phyloP scores from a whole-genome alignment of 2,888 invertebrate species.

The Harmothoe impar region DNA sequence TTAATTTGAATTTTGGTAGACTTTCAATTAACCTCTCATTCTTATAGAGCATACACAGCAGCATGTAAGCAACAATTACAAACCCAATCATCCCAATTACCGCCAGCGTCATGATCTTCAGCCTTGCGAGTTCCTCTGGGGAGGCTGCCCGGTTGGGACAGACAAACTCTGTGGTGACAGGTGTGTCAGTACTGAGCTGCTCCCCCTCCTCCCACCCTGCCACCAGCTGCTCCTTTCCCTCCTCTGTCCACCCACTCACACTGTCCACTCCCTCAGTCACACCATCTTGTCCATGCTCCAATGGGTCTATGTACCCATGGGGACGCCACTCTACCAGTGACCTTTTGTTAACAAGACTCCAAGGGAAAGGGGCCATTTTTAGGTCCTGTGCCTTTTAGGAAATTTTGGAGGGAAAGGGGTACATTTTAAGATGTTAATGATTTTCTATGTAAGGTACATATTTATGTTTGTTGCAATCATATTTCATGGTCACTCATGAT shows the following conservation, averaged over 20 bases:
- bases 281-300: too few species aligned
- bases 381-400: too few species aligned
- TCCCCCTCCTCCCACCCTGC: background rate
- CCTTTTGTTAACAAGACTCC: too few species aligned
- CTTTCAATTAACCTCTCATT: constrained; percentile 41
- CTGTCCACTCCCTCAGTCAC: background rate
- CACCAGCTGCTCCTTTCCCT: background rate
- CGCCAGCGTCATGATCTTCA: constrained; percentile 34
- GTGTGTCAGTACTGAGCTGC: background rate
- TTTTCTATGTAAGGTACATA: too few species aligned
- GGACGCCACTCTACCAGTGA: too few species aligned
- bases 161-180: background rate
- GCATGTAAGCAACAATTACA: constrained; percentile 31
- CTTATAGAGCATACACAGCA: constrained; percentile 59
- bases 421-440: too few species aligned
- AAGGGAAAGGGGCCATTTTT: too few species aligned
- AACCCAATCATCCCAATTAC: constrained; percentile 29
- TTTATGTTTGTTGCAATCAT: too few species aligned
- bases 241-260: background rate
- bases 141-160: background rate
- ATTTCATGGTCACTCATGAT: too few species aligned
- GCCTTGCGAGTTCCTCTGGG: background rate
- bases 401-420: too few species aligned
- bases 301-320: too few species aligned
- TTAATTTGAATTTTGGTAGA: background rate